These are phyloP conservation scores for Pitta sordida DNA, from an alignment of 2,113 vertebrate genomes.

Conservation along the genomic window DNA sequence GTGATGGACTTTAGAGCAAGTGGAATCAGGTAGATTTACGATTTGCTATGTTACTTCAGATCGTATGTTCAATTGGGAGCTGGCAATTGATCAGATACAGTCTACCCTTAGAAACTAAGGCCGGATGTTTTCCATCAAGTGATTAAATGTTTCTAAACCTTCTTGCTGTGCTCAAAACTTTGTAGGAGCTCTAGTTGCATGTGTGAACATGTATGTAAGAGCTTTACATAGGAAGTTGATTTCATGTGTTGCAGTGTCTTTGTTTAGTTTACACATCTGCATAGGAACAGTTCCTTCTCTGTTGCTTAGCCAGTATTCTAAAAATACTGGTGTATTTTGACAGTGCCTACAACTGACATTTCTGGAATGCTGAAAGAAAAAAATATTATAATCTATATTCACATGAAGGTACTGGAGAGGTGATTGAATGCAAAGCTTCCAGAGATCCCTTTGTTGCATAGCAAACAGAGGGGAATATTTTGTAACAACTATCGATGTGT, in stretches of 20 bases:
- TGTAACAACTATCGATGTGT: not conserved
- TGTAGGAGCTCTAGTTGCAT: not conserved
- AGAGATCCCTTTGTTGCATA: not conserved
- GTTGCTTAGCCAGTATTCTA: not conserved
- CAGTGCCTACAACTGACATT: not conserved
- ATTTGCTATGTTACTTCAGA: not conserved
- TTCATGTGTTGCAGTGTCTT: not conserved
- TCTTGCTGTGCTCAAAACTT: not conserved
- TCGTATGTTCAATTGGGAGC: not conserved
- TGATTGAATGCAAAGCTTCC: not conserved
- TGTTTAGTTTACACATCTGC: not conserved
- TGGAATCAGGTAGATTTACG: not conserved
- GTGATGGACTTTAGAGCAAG: not conserved
- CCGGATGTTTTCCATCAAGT: not conserved
- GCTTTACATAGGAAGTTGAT: not conserved
- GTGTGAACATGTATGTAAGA: not conserved
- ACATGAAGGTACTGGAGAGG: not conserved
- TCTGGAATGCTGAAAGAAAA: not conserved
- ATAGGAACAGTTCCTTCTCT: not conserved
- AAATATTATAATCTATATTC: not conserved
- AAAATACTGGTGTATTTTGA: not conserved
- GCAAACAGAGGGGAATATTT: not conserved
- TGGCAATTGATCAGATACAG: not conserved
- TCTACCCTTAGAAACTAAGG: not conserved
- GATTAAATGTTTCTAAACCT: not conserved